phyloP scores from a whole-genome alignment of 1,140 invertebrate species.

The Forficula auricularia region DNA sequence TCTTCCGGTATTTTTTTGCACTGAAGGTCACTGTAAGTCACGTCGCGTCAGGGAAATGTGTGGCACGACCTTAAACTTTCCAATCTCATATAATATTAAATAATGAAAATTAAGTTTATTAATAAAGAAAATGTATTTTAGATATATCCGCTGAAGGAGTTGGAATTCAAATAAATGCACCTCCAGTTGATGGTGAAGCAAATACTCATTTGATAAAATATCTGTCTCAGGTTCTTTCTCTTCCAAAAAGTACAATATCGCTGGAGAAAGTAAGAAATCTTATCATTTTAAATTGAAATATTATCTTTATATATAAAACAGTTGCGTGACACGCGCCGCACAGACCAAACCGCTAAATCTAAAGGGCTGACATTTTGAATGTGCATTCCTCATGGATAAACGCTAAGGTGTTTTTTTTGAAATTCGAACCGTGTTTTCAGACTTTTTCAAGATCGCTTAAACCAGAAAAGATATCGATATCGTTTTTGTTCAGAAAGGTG shows the following conservation, averaged over 20 bases:
- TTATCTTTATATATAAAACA: background rate
- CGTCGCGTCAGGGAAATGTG: no score
- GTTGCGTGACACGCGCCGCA: background rate
- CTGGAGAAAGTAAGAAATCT: slow-evolving; percentile 46
- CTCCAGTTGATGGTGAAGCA: slow-evolving; percentile 60
- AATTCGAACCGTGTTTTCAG: no score
- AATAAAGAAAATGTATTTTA: slow-evolving; percentile 13
- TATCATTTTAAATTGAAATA: background rate
- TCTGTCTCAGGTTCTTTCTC: slow-evolving; percentile 40
- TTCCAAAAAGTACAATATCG: slow-evolving; percentile 48
- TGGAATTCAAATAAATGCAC: slow-evolving; percentile 53
- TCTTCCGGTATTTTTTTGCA: no score
- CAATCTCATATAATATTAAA: slow-evolving; percentile 1
- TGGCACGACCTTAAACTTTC: no score
- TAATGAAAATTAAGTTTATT: slow-evolving; percentile 2
- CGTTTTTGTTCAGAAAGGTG: no score
- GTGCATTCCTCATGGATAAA: no score
- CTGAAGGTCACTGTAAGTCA: no score
- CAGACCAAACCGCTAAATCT: slow-evolving; percentile 1
- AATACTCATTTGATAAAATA: slow-evolving; percentile 58
- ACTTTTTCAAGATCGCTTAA: no score
- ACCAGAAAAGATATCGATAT: no score
- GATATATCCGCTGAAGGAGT: slow-evolving; percentile 32
- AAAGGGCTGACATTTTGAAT: no score
- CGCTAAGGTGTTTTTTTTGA: no score